Conservation (phyloP, 2,113 vertebrate genomes). For the Nettapus auritus region DNA sequence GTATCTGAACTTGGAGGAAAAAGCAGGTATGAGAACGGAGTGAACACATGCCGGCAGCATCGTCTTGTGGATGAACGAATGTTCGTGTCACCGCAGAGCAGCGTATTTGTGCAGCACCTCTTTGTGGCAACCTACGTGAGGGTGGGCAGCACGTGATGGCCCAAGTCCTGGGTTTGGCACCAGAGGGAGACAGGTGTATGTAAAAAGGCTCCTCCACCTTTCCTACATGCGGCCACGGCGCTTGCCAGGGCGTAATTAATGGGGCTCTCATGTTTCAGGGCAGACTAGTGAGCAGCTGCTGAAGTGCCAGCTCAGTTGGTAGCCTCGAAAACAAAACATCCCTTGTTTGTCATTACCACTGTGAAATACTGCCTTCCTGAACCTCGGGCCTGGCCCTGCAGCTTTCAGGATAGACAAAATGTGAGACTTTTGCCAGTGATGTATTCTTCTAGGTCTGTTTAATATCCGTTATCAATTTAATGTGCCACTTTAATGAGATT, state of each 20-base stretch:
- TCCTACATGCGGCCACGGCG: background rate
- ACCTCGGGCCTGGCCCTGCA: conserved; percentile 1
- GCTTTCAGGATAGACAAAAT: conserved; percentile 34
- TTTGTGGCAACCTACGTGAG: background rate
- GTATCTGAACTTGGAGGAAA: background rate
- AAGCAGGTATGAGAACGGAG: background rate
- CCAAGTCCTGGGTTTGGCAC: background rate
- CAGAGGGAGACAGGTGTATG: conserved; percentile 1
- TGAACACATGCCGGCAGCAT: background rate
- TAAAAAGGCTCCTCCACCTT: conserved; percentile 34
- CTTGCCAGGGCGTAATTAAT: conserved; percentile 13
- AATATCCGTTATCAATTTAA: conserved; percentile 50
- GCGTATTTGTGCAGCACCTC: rapidly evolving
- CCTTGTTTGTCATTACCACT: conserved; percentile 47
- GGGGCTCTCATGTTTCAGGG: conserved; percentile 52
- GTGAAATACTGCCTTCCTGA: conserved; percentile 21
- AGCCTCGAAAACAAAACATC: conserved; percentile 6
- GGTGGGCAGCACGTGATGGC: background rate
- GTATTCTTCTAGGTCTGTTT: conserved; percentile 39
- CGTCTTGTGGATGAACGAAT: background rate
- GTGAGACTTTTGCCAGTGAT: conserved; percentile 50
- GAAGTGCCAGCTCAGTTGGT: conserved; percentile 47
- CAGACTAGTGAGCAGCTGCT: conserved; percentile 52
- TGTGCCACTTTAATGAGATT: conserved; percentile 48
- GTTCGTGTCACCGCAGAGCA: background rate